Percentiles rank a stretch among this genome's conserved stretches.
These are phyloP conservation scores for Pediacus dermestoides DNA, from an alignment of 2,888 invertebrate species.

Conservation along the genomic window DNA sequence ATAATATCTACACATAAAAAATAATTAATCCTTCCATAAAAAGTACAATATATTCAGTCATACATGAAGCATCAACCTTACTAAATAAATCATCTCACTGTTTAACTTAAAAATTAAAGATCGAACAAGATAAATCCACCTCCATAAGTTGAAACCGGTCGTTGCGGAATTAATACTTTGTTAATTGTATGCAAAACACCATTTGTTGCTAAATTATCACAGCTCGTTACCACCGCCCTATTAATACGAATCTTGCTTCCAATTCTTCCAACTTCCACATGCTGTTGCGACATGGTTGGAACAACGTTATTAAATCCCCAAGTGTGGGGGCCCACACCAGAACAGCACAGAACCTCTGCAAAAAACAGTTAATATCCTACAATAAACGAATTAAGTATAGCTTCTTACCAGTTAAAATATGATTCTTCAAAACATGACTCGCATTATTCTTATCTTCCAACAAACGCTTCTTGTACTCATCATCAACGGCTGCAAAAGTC, in stretches of 20 bases:
- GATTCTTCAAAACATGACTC: conserved; percentile 51
- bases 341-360: conserved; percentile 49
- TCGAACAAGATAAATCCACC: conserved; percentile 45
- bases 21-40: too few relatives aligned
- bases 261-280: conserved; percentile 41
- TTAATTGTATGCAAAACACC: conserved; percentile 59
- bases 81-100: conserved; percentile 16
- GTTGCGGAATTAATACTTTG: conserved; percentile 51
- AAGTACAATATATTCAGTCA: too few relatives aligned
- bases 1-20: too few relatives aligned
- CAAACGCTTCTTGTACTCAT: conserved; percentile 49
- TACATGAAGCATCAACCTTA: too few relatives aligned
- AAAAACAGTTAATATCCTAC: conserved; percentile 16
- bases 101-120: conserved; percentile 34
- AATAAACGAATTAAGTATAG: background rate
- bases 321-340: conserved; percentile 45
- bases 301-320: conserved; percentile 47
- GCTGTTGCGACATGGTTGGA: conserved; percentile 41
- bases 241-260: conserved; percentile 44
- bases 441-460: conserved; percentile 52
- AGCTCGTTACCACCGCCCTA: conserved; percentile 42
- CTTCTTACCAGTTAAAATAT: conserved; percentile 51
- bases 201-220: conserved; percentile 56
- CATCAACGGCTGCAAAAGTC: conserved; percentile 53
- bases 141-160: conserved; percentile 35